Conservation (phyloP, 2,888 invertebrate genomes). For the Eulithis testata region DNA sequence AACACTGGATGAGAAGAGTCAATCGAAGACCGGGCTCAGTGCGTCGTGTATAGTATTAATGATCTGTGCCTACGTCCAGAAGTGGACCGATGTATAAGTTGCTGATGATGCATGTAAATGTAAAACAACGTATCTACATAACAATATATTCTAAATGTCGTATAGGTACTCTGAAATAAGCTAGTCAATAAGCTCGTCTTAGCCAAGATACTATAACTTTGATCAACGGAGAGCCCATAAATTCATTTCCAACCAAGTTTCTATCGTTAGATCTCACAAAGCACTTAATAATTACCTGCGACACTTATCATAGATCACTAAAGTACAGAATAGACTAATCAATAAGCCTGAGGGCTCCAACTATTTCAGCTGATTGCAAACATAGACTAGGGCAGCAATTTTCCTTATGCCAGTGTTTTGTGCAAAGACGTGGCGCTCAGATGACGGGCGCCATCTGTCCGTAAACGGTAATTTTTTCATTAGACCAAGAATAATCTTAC, state of each 20-base stretch:
- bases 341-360: slow-evolving; percentile 63
- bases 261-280: slow-evolving; percentile 27
- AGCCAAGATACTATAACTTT: slow-evolving; percentile 5
- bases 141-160: too few species aligned
- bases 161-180: too few species aligned
- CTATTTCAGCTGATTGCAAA: slow-evolving; percentile 73
- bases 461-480: too few species aligned
- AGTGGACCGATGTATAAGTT: too few species aligned
- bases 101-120: too few species aligned
- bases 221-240: slow-evolving; percentile 6
- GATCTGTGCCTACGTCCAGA: too few species aligned
- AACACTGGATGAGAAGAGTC: too few species aligned
- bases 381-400: slow-evolving; percentile 66
- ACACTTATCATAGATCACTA: slow-evolving; percentile 58
- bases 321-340: slow-evolving; percentile 65
- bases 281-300: slow-evolving; percentile 58
- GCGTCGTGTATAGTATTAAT: too few species aligned
- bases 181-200: too few species aligned
- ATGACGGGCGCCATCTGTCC: neutral
- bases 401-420: slow-evolving; percentile 46
- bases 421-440: neutral
- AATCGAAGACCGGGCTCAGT: too few species aligned
- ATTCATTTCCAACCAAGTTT: slow-evolving; percentile 13
- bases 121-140: too few species aligned
- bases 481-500: too few species aligned